Conservation (phyloP, 2,113 vertebrate species). For the Eptesicus fuscus region DNA sequence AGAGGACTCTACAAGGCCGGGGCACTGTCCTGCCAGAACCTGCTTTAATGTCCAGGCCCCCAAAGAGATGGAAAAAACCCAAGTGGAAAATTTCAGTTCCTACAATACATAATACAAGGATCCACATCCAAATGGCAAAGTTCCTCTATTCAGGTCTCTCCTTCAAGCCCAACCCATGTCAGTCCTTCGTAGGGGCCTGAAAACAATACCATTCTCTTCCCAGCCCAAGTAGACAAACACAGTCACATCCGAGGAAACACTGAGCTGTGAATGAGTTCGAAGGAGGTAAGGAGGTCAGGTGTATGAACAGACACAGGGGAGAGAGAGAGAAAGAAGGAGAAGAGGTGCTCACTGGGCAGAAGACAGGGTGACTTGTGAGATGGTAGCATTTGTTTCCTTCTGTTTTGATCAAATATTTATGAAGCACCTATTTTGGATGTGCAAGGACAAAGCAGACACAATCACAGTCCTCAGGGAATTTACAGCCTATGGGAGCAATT, state of each 20-base stretch:
- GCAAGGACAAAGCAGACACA: neutral
- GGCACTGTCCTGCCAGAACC: neutral
- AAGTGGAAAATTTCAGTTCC: constrained; percentile 54
- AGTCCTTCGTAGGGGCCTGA: neutral
- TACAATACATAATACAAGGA: neutral
- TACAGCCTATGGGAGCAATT: neutral
- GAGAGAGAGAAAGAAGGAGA: neutral
- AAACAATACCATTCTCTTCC: neutral
- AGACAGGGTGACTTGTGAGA: neutral
- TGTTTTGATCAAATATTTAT: neutral
- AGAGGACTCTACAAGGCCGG: neutral
- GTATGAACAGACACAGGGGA: neutral
- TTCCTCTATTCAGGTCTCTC: neutral
- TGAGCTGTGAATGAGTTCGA: neutral
- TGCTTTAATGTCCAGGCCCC: neutral
- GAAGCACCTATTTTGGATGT: neutral
- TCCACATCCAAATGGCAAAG: neutral
- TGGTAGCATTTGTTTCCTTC: neutral
- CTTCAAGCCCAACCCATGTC: neutral
- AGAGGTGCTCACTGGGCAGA: neutral
- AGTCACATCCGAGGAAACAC: neutral
- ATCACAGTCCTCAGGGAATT: neutral
- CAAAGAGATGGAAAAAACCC: constrained; percentile 7
- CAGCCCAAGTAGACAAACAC: neutral
- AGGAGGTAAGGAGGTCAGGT: neutral